A percentile compares a stretch with the other conserved stretches of the same genome.
phyloP scores from a whole-genome alignment of 2,113 vertebrate species.

The Andinoacara biseriatus region DNA sequence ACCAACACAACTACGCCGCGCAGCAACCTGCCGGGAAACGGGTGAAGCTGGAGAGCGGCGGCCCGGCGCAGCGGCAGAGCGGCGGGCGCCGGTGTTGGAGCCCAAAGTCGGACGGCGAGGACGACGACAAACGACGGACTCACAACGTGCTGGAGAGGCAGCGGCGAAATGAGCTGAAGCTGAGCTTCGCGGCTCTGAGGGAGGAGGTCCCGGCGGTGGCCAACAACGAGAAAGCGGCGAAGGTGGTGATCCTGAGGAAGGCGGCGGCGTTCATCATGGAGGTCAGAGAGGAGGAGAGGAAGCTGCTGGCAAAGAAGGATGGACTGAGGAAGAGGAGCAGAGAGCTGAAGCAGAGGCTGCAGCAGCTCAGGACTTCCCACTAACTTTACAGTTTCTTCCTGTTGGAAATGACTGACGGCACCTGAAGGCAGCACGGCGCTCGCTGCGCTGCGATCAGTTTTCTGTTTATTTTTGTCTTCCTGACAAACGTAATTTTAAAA shows the following conservation, averaged over 20 bases:
- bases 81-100: constrained; percentile 82
- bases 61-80: neutral
- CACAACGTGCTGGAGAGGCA: constrained; percentile 94
- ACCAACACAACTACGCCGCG: constrained; percentile 94
- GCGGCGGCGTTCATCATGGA: constrained; percentile 86
- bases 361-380: constrained; percentile 36
- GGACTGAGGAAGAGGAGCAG: constrained; percentile 84
- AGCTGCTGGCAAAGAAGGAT: constrained; percentile 84
- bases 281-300: constrained; percentile 84
- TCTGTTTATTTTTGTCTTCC: neutral
- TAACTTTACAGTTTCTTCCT: neutral
- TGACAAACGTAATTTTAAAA: neutral
- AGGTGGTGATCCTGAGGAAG: constrained; percentile 91
- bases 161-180: constrained; percentile 89
- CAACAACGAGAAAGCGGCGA: constrained; percentile 89
- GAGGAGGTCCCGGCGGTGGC: constrained; percentile 90
- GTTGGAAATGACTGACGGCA: neutral
- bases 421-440: neutral
- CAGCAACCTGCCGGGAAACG: constrained; percentile 85
- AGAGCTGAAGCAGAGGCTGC: constrained; percentile 34
- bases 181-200: constrained; percentile 90
- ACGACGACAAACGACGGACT: constrained; percentile 85
- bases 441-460: neutral
- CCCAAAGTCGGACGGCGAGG: constrained; percentile 84
- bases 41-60: constrained; percentile 77